Percentiles rank a stretch among this genome's conserved stretches.
Evolutionary conservation across 2,113 vertebrate genomes (phyloP).

Genomic region (Nyctereutes procyonoides): DNA sequence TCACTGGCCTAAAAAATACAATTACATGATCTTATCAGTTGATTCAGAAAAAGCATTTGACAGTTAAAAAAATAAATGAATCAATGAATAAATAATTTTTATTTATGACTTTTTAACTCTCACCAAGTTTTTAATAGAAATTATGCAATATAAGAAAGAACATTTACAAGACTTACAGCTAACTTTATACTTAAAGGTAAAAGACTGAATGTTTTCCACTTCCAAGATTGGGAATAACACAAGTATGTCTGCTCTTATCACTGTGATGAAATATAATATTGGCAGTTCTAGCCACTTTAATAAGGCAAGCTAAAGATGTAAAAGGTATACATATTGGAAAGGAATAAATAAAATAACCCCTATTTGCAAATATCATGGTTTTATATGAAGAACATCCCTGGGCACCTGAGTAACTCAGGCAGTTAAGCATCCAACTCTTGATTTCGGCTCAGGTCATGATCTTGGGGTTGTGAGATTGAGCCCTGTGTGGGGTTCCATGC

Average conservation of each 20-base stretch:
- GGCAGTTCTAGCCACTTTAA: not conserved
- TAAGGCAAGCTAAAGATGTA: not conserved
- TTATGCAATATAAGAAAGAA: constrained; percentile 22
- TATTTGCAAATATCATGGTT: not conserved
- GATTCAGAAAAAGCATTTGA: not conserved
- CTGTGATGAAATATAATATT: not conserved
- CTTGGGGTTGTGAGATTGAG: not conserved
- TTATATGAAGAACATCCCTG: not conserved
- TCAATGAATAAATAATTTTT: not conserved
- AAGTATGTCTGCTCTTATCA: not conserved
- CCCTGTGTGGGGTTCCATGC: not conserved
- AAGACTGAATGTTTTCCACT: not conserved
- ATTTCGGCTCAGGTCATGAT: not conserved
- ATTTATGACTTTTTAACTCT: not conserved
- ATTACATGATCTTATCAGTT: not conserved
- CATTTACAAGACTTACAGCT: not conserved
- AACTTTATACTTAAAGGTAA: not conserved
- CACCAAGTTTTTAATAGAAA: not conserved
- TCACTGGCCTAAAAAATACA: not conserved
- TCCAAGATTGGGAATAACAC: not conserved
- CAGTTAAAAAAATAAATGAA: not conserved
- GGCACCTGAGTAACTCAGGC: not conserved
- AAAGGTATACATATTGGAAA: not conserved
- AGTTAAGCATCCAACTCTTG: not conserved
- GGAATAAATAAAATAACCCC: not conserved